A percentile compares a stretch with the other conserved stretches of the same genome.
Conservation (phyloP, 2,797 vertebrate genomes). For the Lepilemur septentrionalis region DNA sequence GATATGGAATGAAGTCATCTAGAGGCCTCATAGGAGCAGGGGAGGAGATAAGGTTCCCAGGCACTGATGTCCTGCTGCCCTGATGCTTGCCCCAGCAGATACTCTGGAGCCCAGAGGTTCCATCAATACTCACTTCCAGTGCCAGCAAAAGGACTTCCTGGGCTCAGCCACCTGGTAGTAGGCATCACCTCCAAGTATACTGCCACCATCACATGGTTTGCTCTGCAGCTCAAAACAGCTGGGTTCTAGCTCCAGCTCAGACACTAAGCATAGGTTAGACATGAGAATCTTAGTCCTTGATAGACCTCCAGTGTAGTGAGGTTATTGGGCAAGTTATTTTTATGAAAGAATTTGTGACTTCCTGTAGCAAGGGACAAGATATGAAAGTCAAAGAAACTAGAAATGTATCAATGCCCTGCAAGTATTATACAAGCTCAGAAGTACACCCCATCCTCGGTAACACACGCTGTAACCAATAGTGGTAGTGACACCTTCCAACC, state of each 20-base stretch:
- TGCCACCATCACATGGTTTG: background rate
- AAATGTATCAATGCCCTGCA: background rate
- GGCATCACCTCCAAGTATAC: background rate
- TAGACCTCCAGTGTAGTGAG: background rate
- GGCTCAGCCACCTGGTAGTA: background rate
- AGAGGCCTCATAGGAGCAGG: background rate
- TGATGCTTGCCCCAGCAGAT: background rate
- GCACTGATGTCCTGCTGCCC: background rate
- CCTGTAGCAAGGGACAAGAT: background rate
- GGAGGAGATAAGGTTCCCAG: background rate
- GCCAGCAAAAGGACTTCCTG: background rate
- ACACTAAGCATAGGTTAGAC: background rate
- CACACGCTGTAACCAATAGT: background rate
- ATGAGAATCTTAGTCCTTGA: background rate
- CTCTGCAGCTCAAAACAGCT: background rate
- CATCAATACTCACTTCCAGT: background rate
- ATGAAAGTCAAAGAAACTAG: background rate
- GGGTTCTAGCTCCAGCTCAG: background rate
- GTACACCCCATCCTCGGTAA: background rate
- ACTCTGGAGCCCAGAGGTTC: background rate
- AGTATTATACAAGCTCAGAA: background rate
- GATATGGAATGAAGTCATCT: background rate
- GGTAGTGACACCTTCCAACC: background rate
- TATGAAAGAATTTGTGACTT: background rate
- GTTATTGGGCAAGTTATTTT: background rate